phyloP scores from a whole-genome alignment of 92 coral and sea anemone genomes.

The Epizoanthus fatuus region DNA sequence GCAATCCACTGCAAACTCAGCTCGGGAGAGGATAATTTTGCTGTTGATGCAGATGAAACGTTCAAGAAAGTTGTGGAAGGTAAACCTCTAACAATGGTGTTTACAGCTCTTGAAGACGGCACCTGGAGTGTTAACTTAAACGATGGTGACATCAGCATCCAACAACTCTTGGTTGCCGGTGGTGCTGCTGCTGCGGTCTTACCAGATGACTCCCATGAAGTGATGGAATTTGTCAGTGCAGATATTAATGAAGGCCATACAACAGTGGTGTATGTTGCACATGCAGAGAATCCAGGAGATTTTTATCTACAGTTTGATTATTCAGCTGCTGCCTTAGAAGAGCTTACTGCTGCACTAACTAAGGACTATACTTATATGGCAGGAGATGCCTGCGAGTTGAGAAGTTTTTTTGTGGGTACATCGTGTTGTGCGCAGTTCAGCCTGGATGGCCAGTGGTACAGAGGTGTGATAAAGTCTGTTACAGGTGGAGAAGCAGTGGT shows the following conservation, averaged over 20 bases:
- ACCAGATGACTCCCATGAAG: not conserved
- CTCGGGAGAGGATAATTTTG: conserved; percentile 29
- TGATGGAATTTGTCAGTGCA: conserved; percentile 24
- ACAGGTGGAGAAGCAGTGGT: conserved; percentile 51
- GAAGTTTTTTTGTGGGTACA: conserved; percentile 41
- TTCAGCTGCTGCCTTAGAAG: conserved; percentile 41
- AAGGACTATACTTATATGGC: conserved; percentile 28
- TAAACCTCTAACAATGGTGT: conserved; percentile 70
- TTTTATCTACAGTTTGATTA: conserved; percentile 79
- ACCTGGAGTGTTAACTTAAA: conserved; percentile 62
- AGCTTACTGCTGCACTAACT: conserved; percentile 20
- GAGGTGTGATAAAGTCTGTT: conserved; percentile 70
- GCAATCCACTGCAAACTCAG: conserved; percentile 79
- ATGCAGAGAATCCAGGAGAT: conserved; percentile 76
- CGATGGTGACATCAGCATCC: conserved; percentile 13
- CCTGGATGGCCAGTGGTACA: conserved; percentile 86
- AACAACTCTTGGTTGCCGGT: conserved; percentile 6
- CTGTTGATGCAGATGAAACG: conserved; percentile 53
- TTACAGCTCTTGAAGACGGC: conserved; percentile 45
- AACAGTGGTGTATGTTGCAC: conserved; percentile 74
- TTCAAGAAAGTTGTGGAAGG: conserved; percentile 61
- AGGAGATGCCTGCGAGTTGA: conserved; percentile 26
- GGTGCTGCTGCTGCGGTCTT: conserved; percentile 33
- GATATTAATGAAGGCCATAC: conserved; percentile 44
- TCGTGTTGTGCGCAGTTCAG: conserved; percentile 72